Base-by-base conservation (phyloP, 2,113 vertebrate species). In the Cebus imitator region DNA sequence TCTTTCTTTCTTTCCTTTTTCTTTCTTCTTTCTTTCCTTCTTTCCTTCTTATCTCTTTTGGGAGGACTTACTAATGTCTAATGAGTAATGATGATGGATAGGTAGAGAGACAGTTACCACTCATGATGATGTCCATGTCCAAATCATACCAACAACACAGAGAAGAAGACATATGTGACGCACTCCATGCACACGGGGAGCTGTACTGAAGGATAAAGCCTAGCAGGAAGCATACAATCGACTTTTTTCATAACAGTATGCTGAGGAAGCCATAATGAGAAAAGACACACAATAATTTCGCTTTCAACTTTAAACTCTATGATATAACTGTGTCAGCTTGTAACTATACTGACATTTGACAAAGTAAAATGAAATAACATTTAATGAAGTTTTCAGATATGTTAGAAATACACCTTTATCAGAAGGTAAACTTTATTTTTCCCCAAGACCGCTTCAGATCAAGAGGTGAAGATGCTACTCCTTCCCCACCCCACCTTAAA, bases 161-260 rank as follows among this genome's bases (percentile, higher is more conserved):
- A 58, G 20, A 86, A 64, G 48, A 55, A 93, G 81, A 35, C 21
- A 43, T 18, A 4, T 32, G 3, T 16, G 8, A 75, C 8, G 5
- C 43, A 7, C 48, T 35, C 27, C 66, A 4, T 72, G 25, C 1
- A 35, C 11, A 0, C 21, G 30, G 13, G n/a, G 6, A 21, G 4
- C 57, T 73, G 3, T 37, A 21, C 0, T 32, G 16, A 30, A 83
- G 58, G 45, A 72, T n/a, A 64, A 6, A 80, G 35, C 2, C 7
- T 43, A 73, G 1, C 8, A 4, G 27, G 17, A 90, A 72, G 55
- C 20, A 8, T 8, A 32, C 20, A 27, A 1, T 35, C 32, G 57
- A 17, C 8, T 43, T 82, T 83, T 66, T 45, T 16, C 58, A 32
- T 8, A 79, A 20, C 32, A 43, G 30, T n/a, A 23, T 9, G 3